Percentiles rank a stretch among this genome's conserved stretches.
Conservation (phyloP, 2,888 invertebrate species). For the Pyrochroa serraticornis region DNA sequence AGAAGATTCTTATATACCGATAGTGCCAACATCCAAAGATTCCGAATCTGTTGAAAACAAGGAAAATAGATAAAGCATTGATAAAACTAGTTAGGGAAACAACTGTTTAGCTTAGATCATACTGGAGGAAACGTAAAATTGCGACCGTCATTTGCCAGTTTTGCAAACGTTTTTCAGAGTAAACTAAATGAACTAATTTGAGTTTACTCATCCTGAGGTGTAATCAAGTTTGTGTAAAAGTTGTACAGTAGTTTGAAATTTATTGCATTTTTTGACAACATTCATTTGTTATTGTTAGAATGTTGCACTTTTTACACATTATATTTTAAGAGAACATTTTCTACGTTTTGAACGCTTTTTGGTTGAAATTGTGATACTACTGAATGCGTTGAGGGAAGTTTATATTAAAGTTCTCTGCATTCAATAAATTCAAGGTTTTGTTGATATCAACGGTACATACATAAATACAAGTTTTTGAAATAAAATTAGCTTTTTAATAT, state of each 20-base stretch:
- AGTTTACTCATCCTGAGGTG: constrained; percentile 12
- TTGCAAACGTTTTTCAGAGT: constrained; percentile 13
- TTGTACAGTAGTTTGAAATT: constrained; percentile 4
- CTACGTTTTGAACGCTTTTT: constrained; percentile 14
- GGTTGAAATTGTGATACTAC: constrained; percentile 35
- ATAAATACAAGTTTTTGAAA: no score
- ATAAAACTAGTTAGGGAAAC: constrained; percentile 8
- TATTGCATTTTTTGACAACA: constrained; percentile 29
- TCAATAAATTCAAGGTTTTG: constrained; percentile 29
- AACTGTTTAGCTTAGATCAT: no score
- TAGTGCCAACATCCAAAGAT: constrained; percentile 34
- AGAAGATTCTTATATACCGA: constrained; percentile 52
- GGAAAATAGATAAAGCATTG: constrained; percentile 4
- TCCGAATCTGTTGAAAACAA: neutral
- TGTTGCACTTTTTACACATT: constrained; percentile 38
- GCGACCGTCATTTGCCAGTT: constrained; percentile 15
- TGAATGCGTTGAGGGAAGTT: constrained; percentile 45
- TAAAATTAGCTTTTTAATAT: no score
- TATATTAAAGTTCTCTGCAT: constrained; percentile 49
- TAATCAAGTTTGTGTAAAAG: constrained; percentile 1
- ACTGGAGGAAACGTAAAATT: neutral
- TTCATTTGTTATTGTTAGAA: constrained; percentile 45
- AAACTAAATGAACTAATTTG: constrained; percentile 18
- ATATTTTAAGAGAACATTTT: constrained; percentile 28
- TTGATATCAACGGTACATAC: constrained; percentile 15